Conservation (phyloP, 2,888 invertebrate species). For the Spisula solida region DNA sequence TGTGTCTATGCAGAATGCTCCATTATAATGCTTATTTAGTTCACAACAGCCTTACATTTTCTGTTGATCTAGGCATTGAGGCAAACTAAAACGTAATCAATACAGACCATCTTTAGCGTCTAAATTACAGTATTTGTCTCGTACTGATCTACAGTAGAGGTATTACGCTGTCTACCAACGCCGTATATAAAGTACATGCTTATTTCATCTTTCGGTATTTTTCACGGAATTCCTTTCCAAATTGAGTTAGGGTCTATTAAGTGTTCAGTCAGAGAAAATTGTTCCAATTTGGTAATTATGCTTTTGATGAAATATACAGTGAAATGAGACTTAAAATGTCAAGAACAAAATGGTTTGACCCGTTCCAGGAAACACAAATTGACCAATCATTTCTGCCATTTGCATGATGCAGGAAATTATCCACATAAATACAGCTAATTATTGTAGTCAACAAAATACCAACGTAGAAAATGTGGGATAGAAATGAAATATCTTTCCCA, state of each 20-base stretch:
- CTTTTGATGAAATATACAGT: background rate
- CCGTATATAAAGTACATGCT: background rate
- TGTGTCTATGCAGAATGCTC: background rate
- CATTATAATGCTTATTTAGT: background rate
- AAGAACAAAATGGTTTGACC: background rate
- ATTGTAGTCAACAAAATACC: background rate
- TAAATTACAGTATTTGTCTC: slow-evolving; percentile 3
- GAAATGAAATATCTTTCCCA: too few relatives aligned
- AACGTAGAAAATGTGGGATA: background rate
- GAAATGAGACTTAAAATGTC: background rate
- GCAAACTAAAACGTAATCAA: background rate
- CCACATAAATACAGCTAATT: background rate
- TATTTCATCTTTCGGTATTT: background rate
- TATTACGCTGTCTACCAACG: background rate
- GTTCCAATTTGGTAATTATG: background rate
- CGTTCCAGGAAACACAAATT: background rate
- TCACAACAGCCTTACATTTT: background rate
- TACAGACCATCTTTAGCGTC: background rate
- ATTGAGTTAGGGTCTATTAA: background rate
- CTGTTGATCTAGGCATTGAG: slow-evolving; percentile 1
- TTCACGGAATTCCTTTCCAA: background rate
- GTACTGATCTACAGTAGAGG: background rate
- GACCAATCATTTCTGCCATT: slow-evolving; percentile 11
- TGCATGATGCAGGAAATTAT: background rate
- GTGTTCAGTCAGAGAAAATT: background rate